These are phyloP conservation scores for Musca domestica DNA, from an alignment of 1,140 invertebrate genomes.

Conservation along the genomic window DNA sequence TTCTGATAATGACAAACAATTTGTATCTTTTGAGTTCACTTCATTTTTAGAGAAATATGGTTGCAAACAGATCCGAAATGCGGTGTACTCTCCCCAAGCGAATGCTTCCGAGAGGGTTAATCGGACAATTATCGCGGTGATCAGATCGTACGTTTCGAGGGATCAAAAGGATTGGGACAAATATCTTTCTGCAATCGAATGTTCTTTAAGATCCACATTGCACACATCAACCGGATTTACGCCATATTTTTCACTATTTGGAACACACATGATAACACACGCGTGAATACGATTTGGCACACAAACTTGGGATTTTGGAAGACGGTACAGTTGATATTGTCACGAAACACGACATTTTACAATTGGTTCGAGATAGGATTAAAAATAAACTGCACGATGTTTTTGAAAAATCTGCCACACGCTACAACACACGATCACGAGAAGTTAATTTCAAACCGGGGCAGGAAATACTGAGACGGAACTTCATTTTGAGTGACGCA, in stretches of 20 bases:
- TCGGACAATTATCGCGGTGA: background rate
- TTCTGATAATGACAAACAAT: background rate
- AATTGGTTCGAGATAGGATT: no score
- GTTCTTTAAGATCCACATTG: background rate
- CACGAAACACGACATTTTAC: background rate
- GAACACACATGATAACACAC: background rate
- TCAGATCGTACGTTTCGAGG: background rate
- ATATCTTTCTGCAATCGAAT: background rate
- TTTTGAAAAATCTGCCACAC: no score
- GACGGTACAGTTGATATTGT: background rate
- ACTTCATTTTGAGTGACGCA: no score
- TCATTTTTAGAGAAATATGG: no score
- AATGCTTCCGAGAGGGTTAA: no score
- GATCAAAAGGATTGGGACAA: no score
- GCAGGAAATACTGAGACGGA: no score
- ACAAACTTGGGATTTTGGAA: background rate
- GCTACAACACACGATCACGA: no score
- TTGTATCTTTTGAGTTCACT: conserved; percentile 16
- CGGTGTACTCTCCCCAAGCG: no score
- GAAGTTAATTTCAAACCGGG: no score
- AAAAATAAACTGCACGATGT: no score
- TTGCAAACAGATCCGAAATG: no score
- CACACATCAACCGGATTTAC: background rate
- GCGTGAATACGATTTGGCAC: background rate
- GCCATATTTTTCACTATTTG: background rate